Conservation (phyloP, 2,113 vertebrate genomes). For the Meriones unguiculatus region DNA sequence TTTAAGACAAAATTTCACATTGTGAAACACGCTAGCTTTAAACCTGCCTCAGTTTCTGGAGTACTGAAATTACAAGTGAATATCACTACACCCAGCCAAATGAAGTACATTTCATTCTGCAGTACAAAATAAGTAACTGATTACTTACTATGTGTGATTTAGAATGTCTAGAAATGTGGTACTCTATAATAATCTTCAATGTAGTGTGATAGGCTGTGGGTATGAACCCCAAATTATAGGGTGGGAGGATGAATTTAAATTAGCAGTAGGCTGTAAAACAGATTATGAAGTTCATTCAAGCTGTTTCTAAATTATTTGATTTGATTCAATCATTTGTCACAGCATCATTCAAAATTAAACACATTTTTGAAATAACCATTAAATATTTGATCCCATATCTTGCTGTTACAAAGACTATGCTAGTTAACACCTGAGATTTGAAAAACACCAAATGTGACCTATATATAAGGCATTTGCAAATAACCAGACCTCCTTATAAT, state of each 20-base stretch:
- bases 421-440: not conserved
- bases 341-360: constrained; percentile 26
- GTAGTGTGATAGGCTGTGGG: constrained; percentile 23
- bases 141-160: not conserved
- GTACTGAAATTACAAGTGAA: not conserved
- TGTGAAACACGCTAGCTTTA: not conserved
- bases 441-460: not conserved
- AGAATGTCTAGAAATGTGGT: constrained; percentile 22
- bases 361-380: not conserved
- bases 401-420: not conserved
- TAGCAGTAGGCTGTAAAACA: not conserved
- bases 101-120: not conserved
- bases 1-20: not conserved
- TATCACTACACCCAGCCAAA: not conserved
- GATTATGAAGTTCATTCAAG: constrained; percentile 60
- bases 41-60: not conserved
- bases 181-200: not conserved
- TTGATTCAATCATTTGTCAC: constrained; percentile 59
- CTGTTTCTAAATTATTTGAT: constrained; percentile 29
- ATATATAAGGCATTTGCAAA: constrained; percentile 23
- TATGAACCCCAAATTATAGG: not conserved
- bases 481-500: not conserved
- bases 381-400: not conserved
- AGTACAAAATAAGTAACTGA: constrained; percentile 49
- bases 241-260: constrained; percentile 32